Evolutionary conservation across 2,888 invertebrate species (phyloP).

Genomic region (Athalia circularis): DNA sequence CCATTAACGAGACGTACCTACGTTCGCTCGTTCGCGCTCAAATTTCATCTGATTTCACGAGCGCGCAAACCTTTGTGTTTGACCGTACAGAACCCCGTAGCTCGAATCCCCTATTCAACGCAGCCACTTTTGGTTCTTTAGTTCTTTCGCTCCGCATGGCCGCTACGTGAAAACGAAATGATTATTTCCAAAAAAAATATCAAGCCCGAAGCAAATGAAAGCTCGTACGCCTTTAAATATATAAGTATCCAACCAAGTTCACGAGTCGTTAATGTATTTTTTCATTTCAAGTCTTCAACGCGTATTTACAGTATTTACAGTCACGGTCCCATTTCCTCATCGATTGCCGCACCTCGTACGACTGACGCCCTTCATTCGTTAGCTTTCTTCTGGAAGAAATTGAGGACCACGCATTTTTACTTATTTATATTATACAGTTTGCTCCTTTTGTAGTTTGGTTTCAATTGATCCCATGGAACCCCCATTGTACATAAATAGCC

Average conservation of each 20-base stretch:
- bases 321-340: neutral
- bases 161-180: conserved; percentile 50
- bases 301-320: neutral
- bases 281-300: conserved; percentile 28
- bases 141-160: conserved; percentile 47
- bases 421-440: too few relatives aligned
- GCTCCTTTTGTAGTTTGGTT: neutral
- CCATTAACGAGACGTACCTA: conserved; percentile 14
- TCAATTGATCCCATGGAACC: neutral
- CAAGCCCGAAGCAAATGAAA: conserved; percentile 53
- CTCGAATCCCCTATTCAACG: conserved; percentile 43
- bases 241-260: conserved; percentile 30
- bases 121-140: conserved; percentile 46
- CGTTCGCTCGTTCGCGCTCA: conserved; percentile 34
- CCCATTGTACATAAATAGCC: neutral
- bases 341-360: neutral
- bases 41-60: conserved; percentile 46
- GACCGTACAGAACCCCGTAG: conserved; percentile 36
- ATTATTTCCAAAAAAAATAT: conserved; percentile 53
- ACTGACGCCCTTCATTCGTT: neutral
- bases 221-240: conserved; percentile 49
- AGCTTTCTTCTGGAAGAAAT: too few relatives aligned
- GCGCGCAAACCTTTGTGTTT: conserved; percentile 44
- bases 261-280: conserved; percentile 34
- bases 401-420: too few relatives aligned